Base-by-base conservation (phyloP, 1,140 invertebrate species). In the Mamestra configurata region DNA sequence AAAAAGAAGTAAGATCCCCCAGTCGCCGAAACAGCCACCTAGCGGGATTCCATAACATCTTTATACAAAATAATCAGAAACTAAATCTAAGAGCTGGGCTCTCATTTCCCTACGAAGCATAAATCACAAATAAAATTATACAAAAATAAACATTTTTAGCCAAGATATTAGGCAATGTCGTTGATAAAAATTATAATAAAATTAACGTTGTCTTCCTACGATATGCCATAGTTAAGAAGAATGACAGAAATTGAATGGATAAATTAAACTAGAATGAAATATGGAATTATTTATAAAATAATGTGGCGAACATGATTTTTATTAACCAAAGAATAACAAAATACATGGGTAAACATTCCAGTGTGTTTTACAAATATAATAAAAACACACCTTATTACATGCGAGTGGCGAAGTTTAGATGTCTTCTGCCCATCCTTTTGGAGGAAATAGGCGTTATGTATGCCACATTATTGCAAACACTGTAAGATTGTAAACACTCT, bases 101-200 rank as follows among this genome's bases (percentile, higher is more conserved):
- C 57, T 46, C 53, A 27, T 46, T 59, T 43, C n/a, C 71, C 53
- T 37, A 64, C 15, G 55, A 49, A 64, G 35, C 11, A 61, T 27
- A 46, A 31, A 76, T 76, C 73, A 76, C 73, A 76, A 68, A 68
- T 76, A 64, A 76, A 64, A 76, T 24, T 76, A 76, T 76, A 76
- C 40, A 76, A 76, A 73, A 76, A 76, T 76, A 76, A 76, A 61
- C 73, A 61, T 64, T 49, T n/a, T 76, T 73, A 57, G 51, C 64
- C 64, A 68, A 57, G 53, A 73, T 73, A 40, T 20, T 20, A 73
- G 71, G 71, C 71, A 59, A 73, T 43, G 71, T 73, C 71, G 71
- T 24, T 43, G 31, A 59, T 55, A 73, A 40, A 73, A 64, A 64
- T 35, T 64, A 40, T 64, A 40, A 43, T 57, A 53, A 31, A 51